A percentile compares a stretch with the other conserved stretches of the same genome.
These are phyloP conservation scores for Fistularia tabacaria DNA, from an alignment of 2,797 vertebrate genomes.

Conservation along the genomic window DNA sequence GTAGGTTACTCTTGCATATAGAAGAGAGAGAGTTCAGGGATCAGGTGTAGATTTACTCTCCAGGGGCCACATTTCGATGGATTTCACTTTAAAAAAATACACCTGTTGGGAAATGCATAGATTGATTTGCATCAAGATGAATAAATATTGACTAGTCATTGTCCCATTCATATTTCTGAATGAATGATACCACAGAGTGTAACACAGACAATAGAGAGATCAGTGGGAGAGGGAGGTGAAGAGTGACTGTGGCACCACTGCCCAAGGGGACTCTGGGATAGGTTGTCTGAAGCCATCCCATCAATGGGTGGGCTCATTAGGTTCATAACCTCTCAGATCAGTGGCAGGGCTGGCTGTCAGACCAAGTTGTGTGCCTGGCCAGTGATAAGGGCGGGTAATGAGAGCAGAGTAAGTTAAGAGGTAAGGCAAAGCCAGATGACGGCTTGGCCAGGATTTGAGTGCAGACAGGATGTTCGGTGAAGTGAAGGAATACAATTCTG, in stretches of 20 bases:
- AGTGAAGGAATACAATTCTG: too few relatives aligned
- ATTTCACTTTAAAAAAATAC: too few relatives aligned
- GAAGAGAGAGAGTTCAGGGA: too few relatives aligned
- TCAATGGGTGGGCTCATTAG: constrained; percentile 79
- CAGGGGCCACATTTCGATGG: too few relatives aligned
- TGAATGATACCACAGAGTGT: constrained; percentile 15
- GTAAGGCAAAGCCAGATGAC: constrained; percentile 56
- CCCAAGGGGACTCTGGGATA: constrained; percentile 66
- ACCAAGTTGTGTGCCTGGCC: constrained; percentile 66
- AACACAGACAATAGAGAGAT: constrained; percentile 3
- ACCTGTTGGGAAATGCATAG: too few relatives aligned
- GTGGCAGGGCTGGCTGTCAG: constrained; percentile 73
- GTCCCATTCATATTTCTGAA: neutral
- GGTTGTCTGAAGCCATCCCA: constrained; percentile 75
- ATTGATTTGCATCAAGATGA: too few relatives aligned
- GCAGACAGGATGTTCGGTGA: neutral
- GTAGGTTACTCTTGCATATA: too few relatives aligned
- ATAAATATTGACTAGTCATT: too few relatives aligned
- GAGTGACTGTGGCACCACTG: constrained; percentile 64
- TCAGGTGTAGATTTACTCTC: too few relatives aligned
- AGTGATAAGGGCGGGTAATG: constrained; percentile 78
- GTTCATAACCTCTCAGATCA: constrained; percentile 79
- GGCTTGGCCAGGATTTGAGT: constrained; percentile 56
- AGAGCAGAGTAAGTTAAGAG: constrained; percentile 62
- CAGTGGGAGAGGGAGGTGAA: constrained; percentile 52